phyloP scores from a whole-genome alignment of 1,140 invertebrate genomes.

The Drosophila azteca region DNA sequence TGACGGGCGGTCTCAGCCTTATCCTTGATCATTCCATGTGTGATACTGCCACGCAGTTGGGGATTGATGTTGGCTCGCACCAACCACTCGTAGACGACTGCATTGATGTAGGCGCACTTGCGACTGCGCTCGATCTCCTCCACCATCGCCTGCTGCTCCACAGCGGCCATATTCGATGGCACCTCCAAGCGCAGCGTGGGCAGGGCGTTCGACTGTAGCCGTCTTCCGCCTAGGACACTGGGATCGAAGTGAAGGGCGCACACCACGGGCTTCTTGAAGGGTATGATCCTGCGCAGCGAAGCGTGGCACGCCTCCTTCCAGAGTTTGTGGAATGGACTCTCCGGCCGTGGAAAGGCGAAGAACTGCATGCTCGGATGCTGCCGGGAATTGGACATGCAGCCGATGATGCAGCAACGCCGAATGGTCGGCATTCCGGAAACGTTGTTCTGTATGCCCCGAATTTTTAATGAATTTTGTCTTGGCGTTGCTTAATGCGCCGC shows the following conservation, averaged over 20 bases:
- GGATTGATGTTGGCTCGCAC: constrained; percentile 79
- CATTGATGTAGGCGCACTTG: constrained; percentile 80
- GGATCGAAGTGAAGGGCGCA: constrained; percentile 79
- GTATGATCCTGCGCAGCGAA: constrained; percentile 69
- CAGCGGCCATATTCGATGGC: constrained; percentile 71
- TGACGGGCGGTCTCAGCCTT: constrained; percentile 74
- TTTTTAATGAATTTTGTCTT: constrained; percentile 43
- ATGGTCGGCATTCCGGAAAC: constrained; percentile 75
- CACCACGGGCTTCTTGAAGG: constrained; percentile 78
- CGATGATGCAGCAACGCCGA: constrained; percentile 78
- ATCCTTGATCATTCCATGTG: constrained; percentile 82
- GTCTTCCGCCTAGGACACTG: constrained; percentile 66
- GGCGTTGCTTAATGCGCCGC: constrained; percentile 71
- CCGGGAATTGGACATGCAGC: constrained; percentile 75
- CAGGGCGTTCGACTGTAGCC: constrained; percentile 71
- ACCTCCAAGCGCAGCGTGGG: constrained; percentile 73
- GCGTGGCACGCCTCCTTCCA: constrained; percentile 81
- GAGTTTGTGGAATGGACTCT: constrained; percentile 75
- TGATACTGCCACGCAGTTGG: constrained; percentile 75
- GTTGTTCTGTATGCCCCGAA: constrained; percentile 60
- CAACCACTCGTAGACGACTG: constrained; percentile 79
- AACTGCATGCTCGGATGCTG: constrained; percentile 79
- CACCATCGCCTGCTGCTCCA: constrained; percentile 77
- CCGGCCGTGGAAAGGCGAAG: constrained; percentile 77
- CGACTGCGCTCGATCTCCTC: constrained; percentile 77